A percentile compares a stretch with the other conserved stretches of the same genome.
These are phyloP conservation scores for Tiliacea citrago DNA, from an alignment of 2,888 invertebrate genomes.

Conservation along the genomic window DNA sequence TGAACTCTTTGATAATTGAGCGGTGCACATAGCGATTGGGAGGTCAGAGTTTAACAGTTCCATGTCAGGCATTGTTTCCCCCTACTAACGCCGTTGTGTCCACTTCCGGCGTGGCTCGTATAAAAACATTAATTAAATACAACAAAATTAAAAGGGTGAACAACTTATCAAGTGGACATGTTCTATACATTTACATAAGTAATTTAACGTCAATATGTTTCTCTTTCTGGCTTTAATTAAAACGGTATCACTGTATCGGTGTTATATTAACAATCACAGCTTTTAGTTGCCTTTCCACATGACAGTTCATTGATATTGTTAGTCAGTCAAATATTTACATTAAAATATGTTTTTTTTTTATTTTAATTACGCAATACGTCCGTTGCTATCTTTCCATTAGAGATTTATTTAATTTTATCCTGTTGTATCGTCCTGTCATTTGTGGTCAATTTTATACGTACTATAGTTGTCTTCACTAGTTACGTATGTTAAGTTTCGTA, in stretches of 20 bases:
- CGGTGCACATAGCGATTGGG: slow-evolving; percentile 63
- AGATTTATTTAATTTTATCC: not conserved
- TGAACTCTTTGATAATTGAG: slow-evolving; percentile 69
- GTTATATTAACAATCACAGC: not conserved
- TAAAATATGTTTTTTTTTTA: not conserved
- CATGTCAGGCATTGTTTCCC: slow-evolving; percentile 71
- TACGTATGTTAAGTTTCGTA: not conserved
- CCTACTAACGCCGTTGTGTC: slow-evolving; percentile 66
- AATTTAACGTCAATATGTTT: slow-evolving; percentile 5
- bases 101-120: slow-evolving; percentile 69
- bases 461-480: no score
- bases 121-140: slow-evolving; percentile 69
- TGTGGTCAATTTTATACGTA: not conserved
- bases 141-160: slow-evolving; percentile 61
- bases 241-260: slow-evolving; percentile 11
- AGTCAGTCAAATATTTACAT: not conserved
- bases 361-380: no score
- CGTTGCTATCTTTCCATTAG: not conserved
- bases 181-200: slow-evolving; percentile 31
- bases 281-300: slow-evolving; percentile 1
- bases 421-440: not conserved
- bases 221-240: not conserved
- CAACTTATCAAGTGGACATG: slow-evolving; percentile 47
- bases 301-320: not conserved
- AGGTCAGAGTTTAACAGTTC: slow-evolving; percentile 74